Evolutionary conservation across 2,797 vertebrate genomes (phyloP), one percentile per base, ranked within the genome.

Genomic region (Falco novaeseelandiae): DNA sequence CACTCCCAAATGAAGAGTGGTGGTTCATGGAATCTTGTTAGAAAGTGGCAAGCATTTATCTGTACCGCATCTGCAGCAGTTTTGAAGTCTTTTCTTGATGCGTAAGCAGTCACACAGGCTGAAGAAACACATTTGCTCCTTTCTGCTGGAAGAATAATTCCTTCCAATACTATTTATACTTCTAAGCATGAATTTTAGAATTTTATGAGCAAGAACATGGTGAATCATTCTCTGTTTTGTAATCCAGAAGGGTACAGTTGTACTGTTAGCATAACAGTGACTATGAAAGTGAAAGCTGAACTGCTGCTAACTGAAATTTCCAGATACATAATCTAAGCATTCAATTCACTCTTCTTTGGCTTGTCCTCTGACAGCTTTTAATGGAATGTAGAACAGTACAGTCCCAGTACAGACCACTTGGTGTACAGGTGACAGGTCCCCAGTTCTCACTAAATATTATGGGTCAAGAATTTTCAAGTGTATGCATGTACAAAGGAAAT

Each of bases 241-340:
- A 84, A 84, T 69, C 38, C 83, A 95, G 73, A 92, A 91, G 81
- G 89, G 71, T 58, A 90, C 40, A 83, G 73, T 78, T 78, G 46
- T 49, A 67, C 22, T 30, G 17, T 49, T 65, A 85, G 54, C 34
- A n/a, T 11, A 84, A 78, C 10, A 44, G 52, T 54, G 70, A 90
- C n/a, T 26, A 83, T 13, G 34, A 67, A 72, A 89, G 55, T 51
- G 55, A 91, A 96, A 94, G 70, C 42, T 15, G 3, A 92, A 94
- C 72, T 79, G 87, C 61, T 72, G 81, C 16, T 80, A 93, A 93
- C 14, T 95, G 74, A 92, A 96, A 73, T 91, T 93, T 94, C 40
- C 44, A 95, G 87, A 91, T 92, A 79, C 17, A 71, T 63, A 32
- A 93, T 90, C 83, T 96, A 40, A 74, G 54, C 49, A 88, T 59